phyloP scores from a whole-genome alignment of 2,888 invertebrate species.

The Spodoptera exigua region DNA sequence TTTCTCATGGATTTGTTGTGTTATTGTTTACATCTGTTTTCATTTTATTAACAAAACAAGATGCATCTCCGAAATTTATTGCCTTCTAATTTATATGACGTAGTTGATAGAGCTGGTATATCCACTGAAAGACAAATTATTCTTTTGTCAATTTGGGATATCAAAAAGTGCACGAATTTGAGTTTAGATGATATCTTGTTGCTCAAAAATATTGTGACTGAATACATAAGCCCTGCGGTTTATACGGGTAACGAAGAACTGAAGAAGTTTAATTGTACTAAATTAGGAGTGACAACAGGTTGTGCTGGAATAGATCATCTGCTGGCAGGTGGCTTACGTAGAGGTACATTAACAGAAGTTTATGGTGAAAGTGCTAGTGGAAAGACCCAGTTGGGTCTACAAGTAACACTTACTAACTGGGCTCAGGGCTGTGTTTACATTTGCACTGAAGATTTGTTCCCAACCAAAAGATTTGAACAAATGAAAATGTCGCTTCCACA shows the following conservation, averaged over 20 bases:
- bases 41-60: background rate
- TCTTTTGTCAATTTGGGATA: conserved; percentile 73
- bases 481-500: conserved; percentile 66
- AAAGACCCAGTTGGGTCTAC: conserved; percentile 94
- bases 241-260: conserved; percentile 65
- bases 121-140: conserved; percentile 75
- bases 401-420: conserved; percentile 91
- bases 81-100: conserved; percentile 72
- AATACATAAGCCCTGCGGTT: conserved; percentile 63
- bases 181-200: conserved; percentile 71
- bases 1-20: no score
- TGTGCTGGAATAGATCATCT: conserved; percentile 89
- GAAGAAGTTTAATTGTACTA: conserved; percentile 53
- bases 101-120: conserved; percentile 74
- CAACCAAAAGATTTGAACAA: conserved; percentile 81
- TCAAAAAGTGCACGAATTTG: conserved; percentile 78
- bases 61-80: conserved; percentile 50
- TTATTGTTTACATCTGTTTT: no score
- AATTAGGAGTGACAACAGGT: conserved; percentile 82
- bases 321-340: conserved; percentile 91
- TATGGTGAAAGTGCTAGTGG: conserved; percentile 95
- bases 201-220: conserved; percentile 72
- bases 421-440: conserved; percentile 90
- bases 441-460: conserved; percentile 93
- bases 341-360: conserved; percentile 93